Percentiles rank a stretch among this genome's conserved stretches.
phyloP scores from a whole-genome alignment of 2,888 invertebrate genomes.

The Andrena flavipes region DNA sequence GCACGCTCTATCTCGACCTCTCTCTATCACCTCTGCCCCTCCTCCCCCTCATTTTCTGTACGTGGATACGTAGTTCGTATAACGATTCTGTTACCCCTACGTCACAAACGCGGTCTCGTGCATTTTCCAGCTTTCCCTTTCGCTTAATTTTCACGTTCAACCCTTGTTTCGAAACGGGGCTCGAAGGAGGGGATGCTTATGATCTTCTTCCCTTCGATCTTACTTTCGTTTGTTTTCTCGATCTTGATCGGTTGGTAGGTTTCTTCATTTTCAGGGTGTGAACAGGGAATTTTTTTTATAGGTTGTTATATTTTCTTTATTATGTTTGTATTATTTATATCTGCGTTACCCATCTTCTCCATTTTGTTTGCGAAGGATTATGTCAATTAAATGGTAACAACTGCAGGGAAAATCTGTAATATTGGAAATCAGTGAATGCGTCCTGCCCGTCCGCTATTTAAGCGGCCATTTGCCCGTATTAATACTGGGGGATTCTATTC shows the following conservation, averaged over 20 bases:
- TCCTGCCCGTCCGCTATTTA: background rate
- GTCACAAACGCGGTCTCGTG: background rate
- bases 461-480: background rate
- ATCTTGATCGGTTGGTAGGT: background rate
- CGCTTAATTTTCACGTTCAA: background rate
- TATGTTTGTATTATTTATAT: background rate
- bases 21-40: constrained; percentile 21
- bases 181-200: background rate
- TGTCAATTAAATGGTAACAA: background rate
- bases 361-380: background rate
- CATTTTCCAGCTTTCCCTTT: background rate
- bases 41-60: background rate
- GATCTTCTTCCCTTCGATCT: background rate
- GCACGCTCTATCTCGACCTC: constrained; percentile 38
- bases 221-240: background rate
- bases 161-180: background rate
- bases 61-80: background rate
- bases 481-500: constrained; percentile 1
- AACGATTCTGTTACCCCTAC: background rate
- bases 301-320: background rate
- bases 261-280: background rate
- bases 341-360: background rate
- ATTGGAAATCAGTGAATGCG: background rate
- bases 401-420: background rate
- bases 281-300: background rate